phyloP scores from a whole-genome alignment of 2,113 vertebrate species.

The Serilophus lunatus region DNA sequence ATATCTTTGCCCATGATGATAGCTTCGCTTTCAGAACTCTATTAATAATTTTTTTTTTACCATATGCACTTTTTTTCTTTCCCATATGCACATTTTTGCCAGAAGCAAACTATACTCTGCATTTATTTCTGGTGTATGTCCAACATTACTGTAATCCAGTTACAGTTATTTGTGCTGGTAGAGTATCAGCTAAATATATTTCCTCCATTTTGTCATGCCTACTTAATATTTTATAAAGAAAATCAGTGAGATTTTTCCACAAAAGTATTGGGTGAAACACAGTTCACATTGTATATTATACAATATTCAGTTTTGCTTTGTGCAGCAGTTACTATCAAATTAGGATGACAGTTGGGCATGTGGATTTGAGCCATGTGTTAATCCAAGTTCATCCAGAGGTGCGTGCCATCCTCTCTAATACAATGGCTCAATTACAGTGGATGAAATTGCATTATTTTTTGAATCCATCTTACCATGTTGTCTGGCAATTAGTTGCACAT shows the following conservation, averaged over 20 bases:
- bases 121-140: slow-evolving; percentile 48
- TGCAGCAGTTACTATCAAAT: slow-evolving; percentile 56
- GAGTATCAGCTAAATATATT: slow-evolving; percentile 48
- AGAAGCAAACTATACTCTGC: slow-evolving; percentile 52
- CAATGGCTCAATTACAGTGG: slow-evolving; percentile 55
- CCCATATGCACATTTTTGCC: slow-evolving; percentile 48
- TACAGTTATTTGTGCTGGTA: slow-evolving; percentile 48
- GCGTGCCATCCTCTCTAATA: slow-evolving; percentile 37
- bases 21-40: slow-evolving; percentile 47
- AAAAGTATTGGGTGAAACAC: slow-evolving; percentile 41
- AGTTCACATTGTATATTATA: slow-evolving; percentile 40
- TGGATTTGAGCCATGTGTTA: slow-evolving; percentile 43
- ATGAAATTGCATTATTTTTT: slow-evolving; percentile 67
- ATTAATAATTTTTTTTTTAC: slow-evolving; percentile 61
- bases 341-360: slow-evolving; percentile 38
- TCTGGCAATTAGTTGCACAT: neutral
- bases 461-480: slow-evolving; percentile 10
- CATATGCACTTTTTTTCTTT: slow-evolving; percentile 59
- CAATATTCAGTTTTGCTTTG: neutral
- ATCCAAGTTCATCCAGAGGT: slow-evolving; percentile 54
- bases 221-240: slow-evolving; percentile 30
- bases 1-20: neutral
- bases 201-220: slow-evolving; percentile 44
- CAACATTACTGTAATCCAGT: slow-evolving; percentile 11
- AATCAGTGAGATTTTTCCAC: slow-evolving; percentile 39